Conservation (phyloP, 2,113 vertebrate genomes). For the Triplophysa tibetana region DNA sequence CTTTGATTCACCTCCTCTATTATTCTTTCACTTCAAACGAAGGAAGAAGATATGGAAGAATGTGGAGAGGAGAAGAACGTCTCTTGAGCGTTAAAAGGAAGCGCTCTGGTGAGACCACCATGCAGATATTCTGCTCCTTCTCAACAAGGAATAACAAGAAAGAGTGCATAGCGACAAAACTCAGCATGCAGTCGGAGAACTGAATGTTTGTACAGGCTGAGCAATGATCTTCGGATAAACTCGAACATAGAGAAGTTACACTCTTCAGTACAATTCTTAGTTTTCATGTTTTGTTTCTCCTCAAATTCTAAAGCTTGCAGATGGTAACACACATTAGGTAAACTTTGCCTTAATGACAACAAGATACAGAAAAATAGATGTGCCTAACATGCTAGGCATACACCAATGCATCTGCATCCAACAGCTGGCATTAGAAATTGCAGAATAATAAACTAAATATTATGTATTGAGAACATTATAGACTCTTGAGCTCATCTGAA, state of each 20-base stretch:
- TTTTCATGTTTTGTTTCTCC: conserved; percentile 42
- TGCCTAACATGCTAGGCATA: background rate
- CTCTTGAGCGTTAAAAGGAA: conserved; percentile 17
- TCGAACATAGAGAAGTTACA: conserved; percentile 17
- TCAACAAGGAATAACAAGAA: conserved; percentile 39
- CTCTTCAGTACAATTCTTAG: conserved; percentile 6
- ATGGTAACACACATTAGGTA: background rate
- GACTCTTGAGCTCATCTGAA: background rate
- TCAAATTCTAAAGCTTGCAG: conserved; percentile 18
- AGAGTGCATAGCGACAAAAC: conserved; percentile 15
- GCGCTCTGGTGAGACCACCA: conserved; percentile 33
- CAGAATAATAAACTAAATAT: background rate
- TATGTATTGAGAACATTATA: background rate
- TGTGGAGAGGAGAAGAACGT: conserved; percentile 5
- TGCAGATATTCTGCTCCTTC: conserved; percentile 13
- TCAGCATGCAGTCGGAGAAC: conserved; percentile 40
- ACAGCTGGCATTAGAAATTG: conserved; percentile 3
- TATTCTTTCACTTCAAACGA: conserved; percentile 34
- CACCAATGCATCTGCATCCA: background rate
- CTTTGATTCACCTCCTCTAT: conserved; percentile 11
- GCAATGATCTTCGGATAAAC: conserved; percentile 37
- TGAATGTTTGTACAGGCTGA: conserved; percentile 46
- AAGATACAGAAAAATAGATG: background rate
- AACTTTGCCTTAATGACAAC: conserved; percentile 23
- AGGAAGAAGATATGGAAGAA: conserved; percentile 20